phyloP scores from a whole-genome alignment of 2,797 vertebrate genomes.

The Gastrophryne carolinensis region DNA sequence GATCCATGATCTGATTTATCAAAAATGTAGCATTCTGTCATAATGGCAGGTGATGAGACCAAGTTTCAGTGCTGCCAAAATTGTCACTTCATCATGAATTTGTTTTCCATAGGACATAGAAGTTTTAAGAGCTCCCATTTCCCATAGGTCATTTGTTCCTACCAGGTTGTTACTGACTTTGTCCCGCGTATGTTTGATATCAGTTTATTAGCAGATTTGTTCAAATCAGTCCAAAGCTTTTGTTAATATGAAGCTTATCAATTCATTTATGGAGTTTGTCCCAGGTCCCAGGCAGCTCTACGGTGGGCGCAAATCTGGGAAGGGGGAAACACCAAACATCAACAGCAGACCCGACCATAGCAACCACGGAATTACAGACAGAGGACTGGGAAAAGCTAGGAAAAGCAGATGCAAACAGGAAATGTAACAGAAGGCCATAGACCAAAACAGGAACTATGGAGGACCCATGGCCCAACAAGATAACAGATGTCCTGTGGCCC shows the following conservation, averaged over 20 bases:
- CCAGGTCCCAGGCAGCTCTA: too few species aligned
- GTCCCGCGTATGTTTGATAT: constrained; percentile 8
- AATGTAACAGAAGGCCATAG: too few species aligned
- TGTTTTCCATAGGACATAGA: neutral
- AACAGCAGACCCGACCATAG: too few species aligned
- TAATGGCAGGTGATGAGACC: neutral
- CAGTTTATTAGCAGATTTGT: neutral
- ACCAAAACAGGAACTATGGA: too few species aligned
- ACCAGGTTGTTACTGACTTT: neutral
- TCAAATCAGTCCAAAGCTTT: neutral
- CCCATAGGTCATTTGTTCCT: neutral
- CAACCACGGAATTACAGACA: too few species aligned
- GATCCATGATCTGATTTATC: neutral
- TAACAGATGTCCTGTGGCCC: too few species aligned
- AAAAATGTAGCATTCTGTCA: constrained; percentile 21
- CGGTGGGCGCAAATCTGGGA: too few species aligned
- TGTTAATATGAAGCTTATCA: neutral
- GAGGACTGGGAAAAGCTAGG: too few species aligned
- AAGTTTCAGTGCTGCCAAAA: neutral
- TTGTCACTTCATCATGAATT: neutral
- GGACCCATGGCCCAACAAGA: too few species aligned
- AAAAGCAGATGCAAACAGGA: too few species aligned
- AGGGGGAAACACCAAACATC: too few species aligned
- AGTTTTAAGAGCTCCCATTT: neutral
- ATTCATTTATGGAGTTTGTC: too few species aligned